Evolutionary conservation across 2,797 vertebrate species (phyloP), one percentile per base, ranked within the genome.

Genomic region (Craterocephalus amniculus): DNA sequence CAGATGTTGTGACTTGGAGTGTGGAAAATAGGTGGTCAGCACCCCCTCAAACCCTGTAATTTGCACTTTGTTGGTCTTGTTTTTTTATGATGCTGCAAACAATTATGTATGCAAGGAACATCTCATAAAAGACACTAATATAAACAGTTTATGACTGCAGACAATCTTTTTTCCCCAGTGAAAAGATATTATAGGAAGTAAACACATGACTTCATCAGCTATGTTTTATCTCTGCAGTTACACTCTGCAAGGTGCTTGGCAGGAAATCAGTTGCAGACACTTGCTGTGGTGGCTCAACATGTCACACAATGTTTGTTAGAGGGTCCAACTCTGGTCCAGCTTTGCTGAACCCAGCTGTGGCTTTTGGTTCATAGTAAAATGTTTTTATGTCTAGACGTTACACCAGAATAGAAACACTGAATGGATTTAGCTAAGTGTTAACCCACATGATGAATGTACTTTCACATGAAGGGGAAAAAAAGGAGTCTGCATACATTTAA

Each of bases 51-150:
- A 87, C 81, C 86, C 85, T 78, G 89, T 90, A 83, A 91, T 91
- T 91, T 90, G 74, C 81, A 90, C 83, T 91, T 92, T 91, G 89
- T 89, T 80, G 65, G 87, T 67, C 70, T 84, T 79, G 79, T 85
- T 91, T 40, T 70, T 91, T 91, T 88, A 92, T 89, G 77, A 88
- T 36, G 57, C 90, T 90, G 87, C 61, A 65, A 91, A 92, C 92
- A 91, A 91, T 94, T 92, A 91, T 90, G 80, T 83, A 90, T 88
- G 90, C 90, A 86, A 91, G 85, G 86, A 89, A 84, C 85, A 84
- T 88, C 77, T 83, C 73, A 89, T 94, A 94, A 95, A 94, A 93
- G 58, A 81, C 83, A 70, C 87, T 83, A 84, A 93, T 92, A 91
- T 93, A 94, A 93, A 89, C 80, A 59, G 89, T 95, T 94, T 90